These are phyloP conservation scores for Drosophila persimilis DNA, from an alignment of 1,140 invertebrate species.

Conservation along the genomic window DNA sequence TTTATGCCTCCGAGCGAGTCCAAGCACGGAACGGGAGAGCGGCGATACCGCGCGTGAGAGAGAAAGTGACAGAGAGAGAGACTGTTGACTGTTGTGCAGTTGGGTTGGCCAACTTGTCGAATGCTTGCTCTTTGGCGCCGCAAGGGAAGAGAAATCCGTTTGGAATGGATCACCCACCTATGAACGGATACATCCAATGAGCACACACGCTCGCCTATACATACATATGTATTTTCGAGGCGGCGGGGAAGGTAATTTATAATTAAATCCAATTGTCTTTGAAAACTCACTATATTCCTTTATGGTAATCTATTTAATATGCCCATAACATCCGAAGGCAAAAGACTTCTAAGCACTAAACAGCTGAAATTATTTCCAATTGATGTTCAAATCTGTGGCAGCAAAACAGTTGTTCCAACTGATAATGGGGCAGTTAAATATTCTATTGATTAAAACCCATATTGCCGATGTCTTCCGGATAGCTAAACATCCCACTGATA, in stretches of 20 bases:
- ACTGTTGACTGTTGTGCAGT: slow-evolving; percentile 3
- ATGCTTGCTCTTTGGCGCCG: slow-evolving; percentile 12
- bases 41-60: slow-evolving; percentile 10
- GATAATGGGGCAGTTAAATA: background rate
- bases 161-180: slow-evolving; percentile 30
- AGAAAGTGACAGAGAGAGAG: slow-evolving; percentile 15
- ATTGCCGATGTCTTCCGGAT: too few species aligned
- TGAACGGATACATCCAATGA: slow-evolving; percentile 2
- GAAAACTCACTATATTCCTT: slow-evolving; percentile 4
- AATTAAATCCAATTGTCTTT: too few species aligned
- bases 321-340: background rate
- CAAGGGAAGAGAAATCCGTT: slow-evolving; percentile 10
- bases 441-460: too few species aligned
- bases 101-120: slow-evolving; percentile 32
- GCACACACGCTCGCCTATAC: background rate
- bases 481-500: too few species aligned
- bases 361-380: slow-evolving; percentile 26
- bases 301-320: background rate
- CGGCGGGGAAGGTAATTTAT: slow-evolving; percentile 41
- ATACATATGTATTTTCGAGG: slow-evolving; percentile 8
- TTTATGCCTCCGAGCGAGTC: slow-evolving; percentile 57
- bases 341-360: background rate
- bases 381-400: background rate
- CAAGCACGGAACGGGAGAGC: slow-evolving; percentile 23
- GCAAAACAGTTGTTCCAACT: slow-evolving; percentile 36